These are phyloP conservation scores for Salticus scenicus DNA, from an alignment of 2,888 invertebrate genomes.

Conservation along the genomic window DNA sequence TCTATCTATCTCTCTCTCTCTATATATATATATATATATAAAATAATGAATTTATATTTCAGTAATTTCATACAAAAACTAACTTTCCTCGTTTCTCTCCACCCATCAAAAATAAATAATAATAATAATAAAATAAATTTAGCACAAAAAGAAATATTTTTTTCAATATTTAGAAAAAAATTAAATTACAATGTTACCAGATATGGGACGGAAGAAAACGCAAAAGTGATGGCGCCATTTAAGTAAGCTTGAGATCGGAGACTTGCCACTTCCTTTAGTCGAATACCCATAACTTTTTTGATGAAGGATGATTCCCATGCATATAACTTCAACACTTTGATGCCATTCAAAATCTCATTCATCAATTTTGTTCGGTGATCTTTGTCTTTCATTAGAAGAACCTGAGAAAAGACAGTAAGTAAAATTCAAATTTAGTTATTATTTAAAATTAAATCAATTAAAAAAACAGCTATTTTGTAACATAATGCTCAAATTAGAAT, in stretches of 20 bases:
- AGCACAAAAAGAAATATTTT: too few relatives aligned
- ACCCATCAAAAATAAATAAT: too few relatives aligned
- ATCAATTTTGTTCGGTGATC: conserved; percentile 76
- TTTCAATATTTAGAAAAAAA: not conserved
- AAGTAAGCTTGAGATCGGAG: conserved; percentile 74
- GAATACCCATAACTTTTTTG: conserved; percentile 72
- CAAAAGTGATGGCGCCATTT: conserved; percentile 74
- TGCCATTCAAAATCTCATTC: conserved; percentile 76
- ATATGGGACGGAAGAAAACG: conserved; percentile 75
- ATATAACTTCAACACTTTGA: conserved; percentile 78
- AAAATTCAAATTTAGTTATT: not conserved
- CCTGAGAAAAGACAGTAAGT: conserved; percentile 22
- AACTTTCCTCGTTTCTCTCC: too few relatives aligned
- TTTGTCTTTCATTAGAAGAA: conserved; percentile 74
- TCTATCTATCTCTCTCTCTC: too few relatives aligned
- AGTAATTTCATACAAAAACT: too few relatives aligned
- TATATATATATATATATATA: too few relatives aligned
- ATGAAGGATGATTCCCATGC: conserved; percentile 78
- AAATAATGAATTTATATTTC: too few relatives aligned
- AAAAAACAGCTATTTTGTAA: not conserved
- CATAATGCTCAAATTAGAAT: too few relatives aligned
- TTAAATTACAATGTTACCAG: too few relatives aligned
- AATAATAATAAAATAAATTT: too few relatives aligned
- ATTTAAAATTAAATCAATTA: not conserved
- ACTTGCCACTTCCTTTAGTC: conserved; percentile 76